phyloP scores from a whole-genome alignment of 2,888 invertebrate genomes.

The Agrotis ipsilon region DNA sequence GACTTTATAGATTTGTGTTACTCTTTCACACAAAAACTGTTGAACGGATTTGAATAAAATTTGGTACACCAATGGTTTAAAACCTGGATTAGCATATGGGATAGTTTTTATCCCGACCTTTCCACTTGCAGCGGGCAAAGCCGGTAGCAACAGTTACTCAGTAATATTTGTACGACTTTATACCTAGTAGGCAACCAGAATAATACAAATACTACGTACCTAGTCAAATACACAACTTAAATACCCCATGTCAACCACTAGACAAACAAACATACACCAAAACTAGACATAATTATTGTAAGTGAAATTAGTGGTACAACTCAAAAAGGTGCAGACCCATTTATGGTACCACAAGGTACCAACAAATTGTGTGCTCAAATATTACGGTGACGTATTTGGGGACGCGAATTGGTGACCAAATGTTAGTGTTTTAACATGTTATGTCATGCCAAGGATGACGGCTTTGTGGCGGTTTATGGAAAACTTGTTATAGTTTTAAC shows the following conservation, averaged over 20 bases:
- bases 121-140: too few relatives aligned
- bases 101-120: too few relatives aligned
- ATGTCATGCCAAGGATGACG: constrained; percentile 59
- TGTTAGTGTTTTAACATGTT: constrained; percentile 66
- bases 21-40: too few relatives aligned
- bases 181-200: neutral
- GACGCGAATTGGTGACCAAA: constrained; percentile 79
- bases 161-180: too few relatives aligned
- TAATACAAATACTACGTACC: constrained; percentile 23
- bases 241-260: constrained; percentile 58
- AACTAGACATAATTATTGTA: constrained; percentile 73
- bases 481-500: neutral
- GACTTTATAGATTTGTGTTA: too few relatives aligned
- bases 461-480: neutral
- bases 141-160: too few relatives aligned
- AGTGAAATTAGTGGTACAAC: constrained; percentile 80
- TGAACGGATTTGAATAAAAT: too few relatives aligned
- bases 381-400: constrained; percentile 78
- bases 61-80: too few relatives aligned
- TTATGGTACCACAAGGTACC: constrained; percentile 70
- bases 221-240: constrained; percentile 38
- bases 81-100: too few relatives aligned
- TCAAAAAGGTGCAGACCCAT: constrained; percentile 82
- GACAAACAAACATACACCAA: constrained; percentile 67
- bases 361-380: constrained; percentile 80